A percentile compares a stretch with the other conserved stretches of the same genome.
These are phyloP conservation scores for Scolopax mira DNA, from an alignment of 2,113 vertebrate species.

Conservation along the genomic window DNA sequence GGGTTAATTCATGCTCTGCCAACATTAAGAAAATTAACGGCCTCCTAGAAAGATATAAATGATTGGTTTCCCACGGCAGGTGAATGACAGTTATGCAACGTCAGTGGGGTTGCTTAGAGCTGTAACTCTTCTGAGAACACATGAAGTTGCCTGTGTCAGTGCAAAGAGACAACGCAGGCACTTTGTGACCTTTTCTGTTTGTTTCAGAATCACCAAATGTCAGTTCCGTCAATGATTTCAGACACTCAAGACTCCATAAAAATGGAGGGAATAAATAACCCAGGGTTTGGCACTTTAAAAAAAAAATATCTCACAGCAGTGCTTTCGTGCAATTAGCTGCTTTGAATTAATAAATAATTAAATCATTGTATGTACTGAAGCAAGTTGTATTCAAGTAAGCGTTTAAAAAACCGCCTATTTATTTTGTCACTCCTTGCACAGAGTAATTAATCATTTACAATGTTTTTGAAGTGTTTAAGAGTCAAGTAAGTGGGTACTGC, in stretches of 20 bases:
- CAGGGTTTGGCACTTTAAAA: background rate
- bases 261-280: background rate
- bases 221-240: background rate
- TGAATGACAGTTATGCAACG: background rate
- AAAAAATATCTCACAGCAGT: background rate
- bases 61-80: background rate
- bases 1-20: background rate
- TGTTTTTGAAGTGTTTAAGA: slow-evolving; percentile 56
- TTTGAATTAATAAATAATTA: slow-evolving; percentile 64
- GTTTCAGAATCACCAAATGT: slow-evolving; percentile 3
- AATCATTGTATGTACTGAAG: slow-evolving; percentile 26
- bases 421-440: slow-evolving; percentile 26
- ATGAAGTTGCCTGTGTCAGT: background rate
- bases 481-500: slow-evolving; percentile 9
- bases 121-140: background rate
- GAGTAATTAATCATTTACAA: slow-evolving; percentile 60
- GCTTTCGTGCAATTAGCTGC: slow-evolving; percentile 35
- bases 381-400: slow-evolving; percentile 36
- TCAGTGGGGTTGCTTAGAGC: background rate
- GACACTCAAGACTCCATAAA: background rate
- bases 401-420: slow-evolving; percentile 42
- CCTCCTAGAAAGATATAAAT: background rate
- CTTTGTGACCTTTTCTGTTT: background rate
- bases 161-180: background rate
- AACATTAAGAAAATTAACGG: background rate